Conservation (phyloP, 1,140 invertebrate species). For the Ctenoplectra terminalis region DNA sequence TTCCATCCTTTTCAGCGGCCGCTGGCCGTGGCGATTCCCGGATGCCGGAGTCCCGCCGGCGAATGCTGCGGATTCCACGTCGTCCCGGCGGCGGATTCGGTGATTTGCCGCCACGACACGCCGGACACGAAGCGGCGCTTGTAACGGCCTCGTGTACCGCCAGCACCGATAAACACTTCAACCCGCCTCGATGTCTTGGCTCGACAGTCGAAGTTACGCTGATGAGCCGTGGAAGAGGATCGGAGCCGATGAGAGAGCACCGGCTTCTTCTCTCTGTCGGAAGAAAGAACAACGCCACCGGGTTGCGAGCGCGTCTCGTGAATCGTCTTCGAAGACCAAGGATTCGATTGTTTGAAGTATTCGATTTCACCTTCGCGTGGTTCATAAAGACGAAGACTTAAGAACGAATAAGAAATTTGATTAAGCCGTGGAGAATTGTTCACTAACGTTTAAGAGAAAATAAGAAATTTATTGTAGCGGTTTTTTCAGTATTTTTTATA, state of each 20-base stretch:
- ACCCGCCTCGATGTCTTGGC: constrained; percentile 48
- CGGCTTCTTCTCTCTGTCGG: too few species aligned
- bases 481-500: too few species aligned
- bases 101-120: constrained; percentile 68
- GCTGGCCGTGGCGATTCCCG: constrained; percentile 63
- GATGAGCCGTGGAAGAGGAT: constrained; percentile 47
- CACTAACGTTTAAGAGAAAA: too few species aligned
- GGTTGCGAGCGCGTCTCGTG: too few species aligned
- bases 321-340: too few species aligned
- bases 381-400: too few species aligned
- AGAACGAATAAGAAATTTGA: too few species aligned
- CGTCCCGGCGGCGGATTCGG: constrained; percentile 60
- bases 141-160: constrained; percentile 61
- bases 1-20: constrained; percentile 40
- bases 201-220: constrained; percentile 68
- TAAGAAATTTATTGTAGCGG: too few species aligned
- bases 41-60: constrained; percentile 49
- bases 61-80: constrained; percentile 65
- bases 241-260: neutral
- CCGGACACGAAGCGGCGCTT: constrained; percentile 63
- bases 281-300: too few species aligned
- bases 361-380: too few species aligned
- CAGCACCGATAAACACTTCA: constrained; percentile 67
- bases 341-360: too few species aligned
- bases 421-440: too few species aligned